These are phyloP conservation scores for Saturnia pavonia DNA, from an alignment of 2,888 invertebrate species.

Conservation along the genomic window DNA sequence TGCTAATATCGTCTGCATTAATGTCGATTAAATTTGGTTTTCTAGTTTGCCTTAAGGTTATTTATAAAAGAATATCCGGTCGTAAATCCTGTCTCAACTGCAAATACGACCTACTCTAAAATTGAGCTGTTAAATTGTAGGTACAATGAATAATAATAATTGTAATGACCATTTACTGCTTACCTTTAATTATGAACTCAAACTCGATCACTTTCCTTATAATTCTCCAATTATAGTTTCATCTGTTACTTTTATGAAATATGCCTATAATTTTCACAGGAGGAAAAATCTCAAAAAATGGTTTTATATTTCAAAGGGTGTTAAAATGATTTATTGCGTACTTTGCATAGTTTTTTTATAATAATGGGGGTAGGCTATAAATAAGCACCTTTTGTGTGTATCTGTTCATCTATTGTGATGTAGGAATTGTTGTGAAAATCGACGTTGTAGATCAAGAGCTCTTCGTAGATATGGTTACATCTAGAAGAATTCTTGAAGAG, in stretches of 20 bases:
- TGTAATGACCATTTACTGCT: no score
- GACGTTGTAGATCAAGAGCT: background rate
- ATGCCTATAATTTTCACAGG: slow-evolving; percentile 5
- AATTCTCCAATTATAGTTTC: background rate
- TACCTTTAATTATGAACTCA: background rate
- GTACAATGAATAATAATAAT: no score
- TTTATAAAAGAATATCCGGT: no score
- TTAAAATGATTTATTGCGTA: slow-evolving; percentile 10
- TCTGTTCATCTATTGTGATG: slow-evolving; percentile 3
- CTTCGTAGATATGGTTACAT: background rate
- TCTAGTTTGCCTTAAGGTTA: no score
- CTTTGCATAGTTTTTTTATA: slow-evolving; percentile 16
- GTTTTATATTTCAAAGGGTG: slow-evolving; percentile 14
- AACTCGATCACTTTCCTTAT: background rate
- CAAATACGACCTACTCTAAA: no score
- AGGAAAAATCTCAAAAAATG: slow-evolving; percentile 4
- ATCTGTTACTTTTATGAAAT: background rate
- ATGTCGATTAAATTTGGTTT: no score
- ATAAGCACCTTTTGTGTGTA: slow-evolving; percentile 7
- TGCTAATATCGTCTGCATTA: no score
- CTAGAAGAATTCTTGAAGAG: background rate
- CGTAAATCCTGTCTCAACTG: no score
- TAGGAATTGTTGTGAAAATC: background rate
- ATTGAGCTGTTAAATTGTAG: no score
- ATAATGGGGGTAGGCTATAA: slow-evolving; percentile 10